A percentile compares a stretch with the other conserved stretches of the same genome.
phyloP scores from a whole-genome alignment of 1,140 invertebrate genomes.

The Anadara kagoshimensis region DNA sequence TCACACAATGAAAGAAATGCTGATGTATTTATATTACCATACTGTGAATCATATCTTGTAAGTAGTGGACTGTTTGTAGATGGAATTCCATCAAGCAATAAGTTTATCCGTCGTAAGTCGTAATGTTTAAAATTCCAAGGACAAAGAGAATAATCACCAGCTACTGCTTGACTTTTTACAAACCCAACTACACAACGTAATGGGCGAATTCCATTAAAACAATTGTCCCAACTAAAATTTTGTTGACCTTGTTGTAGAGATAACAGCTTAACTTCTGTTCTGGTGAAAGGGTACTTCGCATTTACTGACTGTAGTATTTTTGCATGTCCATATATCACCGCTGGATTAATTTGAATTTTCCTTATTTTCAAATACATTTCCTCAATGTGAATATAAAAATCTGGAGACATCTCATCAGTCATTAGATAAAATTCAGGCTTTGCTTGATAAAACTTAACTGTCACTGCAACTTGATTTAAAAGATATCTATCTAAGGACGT shows the following conservation, averaged over 20 bases:
- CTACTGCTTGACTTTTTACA: background rate
- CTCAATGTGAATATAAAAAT: conserved; percentile 15
- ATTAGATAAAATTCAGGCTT: conserved; percentile 16
- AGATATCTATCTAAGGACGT: conserved; percentile 4
- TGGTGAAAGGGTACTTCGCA: conserved; percentile 29
- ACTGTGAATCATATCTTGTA: no score
- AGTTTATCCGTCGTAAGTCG: background rate
- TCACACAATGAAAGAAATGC: background rate
- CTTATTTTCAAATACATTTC: conserved; percentile 22
- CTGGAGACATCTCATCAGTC: background rate
- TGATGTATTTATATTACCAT: no score
- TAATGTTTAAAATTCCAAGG: conserved; percentile 18
- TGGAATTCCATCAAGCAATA: conserved; percentile 3
- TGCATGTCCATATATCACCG: conserved; percentile 13
- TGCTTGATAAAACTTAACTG: conserved; percentile 8
- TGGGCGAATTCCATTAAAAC: conserved; percentile 13
- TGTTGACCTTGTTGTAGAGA: conserved; percentile 10
- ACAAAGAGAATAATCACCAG: background rate
- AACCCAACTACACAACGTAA: conserved; percentile 5
- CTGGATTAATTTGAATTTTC: conserved; percentile 22
- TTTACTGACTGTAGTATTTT: conserved; percentile 4
- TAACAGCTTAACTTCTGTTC: conserved; percentile 2
- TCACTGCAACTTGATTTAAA: conserved; percentile 16
- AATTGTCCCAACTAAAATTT: conserved; percentile 19
- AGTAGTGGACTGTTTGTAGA: conserved; percentile 70